Percentiles rank a stretch among this genome's conserved stretches.
Evolutionary conservation across 30 jellyfish, hydroid and myxozoan species (phyloP).

Genomic region (Rhopilema esculentum): DNA sequence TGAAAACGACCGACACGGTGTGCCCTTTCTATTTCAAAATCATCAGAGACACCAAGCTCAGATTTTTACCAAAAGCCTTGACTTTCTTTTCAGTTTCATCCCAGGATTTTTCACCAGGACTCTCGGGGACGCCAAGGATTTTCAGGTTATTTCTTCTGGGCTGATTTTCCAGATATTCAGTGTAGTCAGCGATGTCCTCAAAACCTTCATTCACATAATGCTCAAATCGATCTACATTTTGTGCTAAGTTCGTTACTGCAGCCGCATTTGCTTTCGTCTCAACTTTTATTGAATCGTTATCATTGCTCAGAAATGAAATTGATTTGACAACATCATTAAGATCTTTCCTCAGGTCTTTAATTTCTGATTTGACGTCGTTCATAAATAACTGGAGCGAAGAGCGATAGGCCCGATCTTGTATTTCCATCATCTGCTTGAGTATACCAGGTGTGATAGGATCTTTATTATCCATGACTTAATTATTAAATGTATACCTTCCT

Average conservation of each 20-base stretch:
- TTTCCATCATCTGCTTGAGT: no score
- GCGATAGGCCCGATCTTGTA: conserved; percentile 32
- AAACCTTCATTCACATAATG: conserved; percentile 19
- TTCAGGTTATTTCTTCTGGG: conserved; percentile 47
- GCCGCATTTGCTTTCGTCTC: conserved; percentile 6
- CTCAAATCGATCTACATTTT: conserved; percentile 28
- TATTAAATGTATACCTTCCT: conserved; percentile 5
- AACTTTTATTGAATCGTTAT: conserved; percentile 42
- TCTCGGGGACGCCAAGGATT: conserved; percentile 43
- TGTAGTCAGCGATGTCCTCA: conserved; percentile 55
- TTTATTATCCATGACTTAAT: no score
- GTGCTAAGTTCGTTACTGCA: conserved; percentile 19
- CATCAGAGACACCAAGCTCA: conserved; percentile 36
- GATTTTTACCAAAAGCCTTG: conserved; percentile 37
- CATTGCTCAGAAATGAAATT: conserved; percentile 56
- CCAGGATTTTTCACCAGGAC: conserved; percentile 57
- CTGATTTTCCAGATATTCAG: conserved; percentile 37
- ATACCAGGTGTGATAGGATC: no score
- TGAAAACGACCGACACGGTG: conserved; percentile 43
- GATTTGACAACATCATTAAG: conserved; percentile 19
- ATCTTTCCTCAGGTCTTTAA: conserved; percentile 16
- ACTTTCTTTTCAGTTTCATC: conserved; percentile 54
- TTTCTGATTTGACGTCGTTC: conserved; percentile 14
- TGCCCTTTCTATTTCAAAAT: conserved; percentile 34
- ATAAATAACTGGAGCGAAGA: conserved; percentile 41